phyloP scores from a whole-genome alignment of 2,888 invertebrate genomes.

The Anticlea derivata region DNA sequence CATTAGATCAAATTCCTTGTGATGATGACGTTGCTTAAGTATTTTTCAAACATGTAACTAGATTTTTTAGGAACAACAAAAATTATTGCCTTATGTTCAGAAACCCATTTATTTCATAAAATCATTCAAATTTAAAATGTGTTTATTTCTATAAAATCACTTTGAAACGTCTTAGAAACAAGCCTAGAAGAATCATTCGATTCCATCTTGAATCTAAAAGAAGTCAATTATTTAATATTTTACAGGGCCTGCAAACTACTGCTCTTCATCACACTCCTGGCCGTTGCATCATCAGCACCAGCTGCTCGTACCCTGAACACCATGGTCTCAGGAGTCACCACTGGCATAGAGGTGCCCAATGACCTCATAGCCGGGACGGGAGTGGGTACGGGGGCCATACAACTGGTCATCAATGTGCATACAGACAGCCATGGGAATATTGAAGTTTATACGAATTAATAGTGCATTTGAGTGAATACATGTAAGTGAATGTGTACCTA shows the following conservation, averaged over 20 bases:
- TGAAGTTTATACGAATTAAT: conserved; percentile 66
- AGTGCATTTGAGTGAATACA: not conserved
- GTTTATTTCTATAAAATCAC: too few species aligned
- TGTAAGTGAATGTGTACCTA: not conserved
- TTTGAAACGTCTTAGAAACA: too few species aligned
- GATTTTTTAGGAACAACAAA: too few species aligned
- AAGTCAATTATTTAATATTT: conserved; percentile 20
- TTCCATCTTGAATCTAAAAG: not conserved
- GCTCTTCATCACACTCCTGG: conserved; percentile 46
- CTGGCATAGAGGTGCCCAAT: conserved; percentile 67
- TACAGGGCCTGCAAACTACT: conserved; percentile 58
- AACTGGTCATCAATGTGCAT: conserved; percentile 70
- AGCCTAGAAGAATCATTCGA: too few species aligned
- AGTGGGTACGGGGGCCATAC: conserved; percentile 62
- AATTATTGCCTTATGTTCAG: too few species aligned
- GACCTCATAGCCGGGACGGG: conserved; percentile 63
- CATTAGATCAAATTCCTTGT: too few species aligned
- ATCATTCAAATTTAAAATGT: too few species aligned
- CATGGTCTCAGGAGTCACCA: conserved; percentile 64
- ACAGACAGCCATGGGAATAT: conserved; percentile 75
- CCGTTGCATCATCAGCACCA: conserved; percentile 54
- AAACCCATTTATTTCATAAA: too few species aligned
- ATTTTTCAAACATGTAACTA: too few species aligned
- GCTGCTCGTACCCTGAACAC: conserved; percentile 45
- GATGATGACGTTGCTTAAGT: too few species aligned